Percentiles rank a stretch among this genome's conserved stretches.
Evolutionary conservation across 2,797 vertebrate genomes (phyloP).

Genomic region (Nannoperca obscura): DNA sequence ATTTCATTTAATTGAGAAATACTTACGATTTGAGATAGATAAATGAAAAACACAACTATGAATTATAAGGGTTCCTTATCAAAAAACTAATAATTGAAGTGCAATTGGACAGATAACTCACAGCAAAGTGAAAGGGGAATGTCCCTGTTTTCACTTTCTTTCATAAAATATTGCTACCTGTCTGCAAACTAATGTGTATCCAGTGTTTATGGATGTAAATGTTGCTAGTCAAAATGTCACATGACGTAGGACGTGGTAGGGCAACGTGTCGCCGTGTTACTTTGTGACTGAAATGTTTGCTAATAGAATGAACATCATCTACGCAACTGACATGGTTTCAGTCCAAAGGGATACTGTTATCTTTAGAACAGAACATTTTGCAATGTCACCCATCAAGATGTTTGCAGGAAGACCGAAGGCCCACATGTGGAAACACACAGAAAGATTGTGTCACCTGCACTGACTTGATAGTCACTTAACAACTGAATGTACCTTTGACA

Average conservation of each 20-base stretch:
- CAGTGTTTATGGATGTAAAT: slow-evolving; percentile 13
- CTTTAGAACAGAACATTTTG: slow-evolving; percentile 12
- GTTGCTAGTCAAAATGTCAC: slow-evolving; percentile 1
- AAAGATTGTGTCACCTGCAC: background rate
- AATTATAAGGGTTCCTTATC: no score
- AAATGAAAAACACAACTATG: no score
- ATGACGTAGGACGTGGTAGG: slow-evolving; percentile 4
- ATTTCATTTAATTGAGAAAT: background rate
- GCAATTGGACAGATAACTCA: no score
- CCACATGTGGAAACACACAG: background rate
- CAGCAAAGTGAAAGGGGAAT: no score
- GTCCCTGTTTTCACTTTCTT: slow-evolving; percentile 1
- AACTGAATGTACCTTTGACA: slow-evolving; percentile 11
- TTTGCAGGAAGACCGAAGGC: background rate
- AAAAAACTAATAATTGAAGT: no score
- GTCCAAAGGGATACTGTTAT: slow-evolving; percentile 4
- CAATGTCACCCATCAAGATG: background rate
- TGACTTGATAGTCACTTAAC: background rate
- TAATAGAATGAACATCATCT: slow-evolving; percentile 12
- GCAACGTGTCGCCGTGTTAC: background rate
- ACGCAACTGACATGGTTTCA: background rate
- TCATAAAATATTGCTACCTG: background rate
- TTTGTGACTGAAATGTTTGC: slow-evolving; percentile 13
- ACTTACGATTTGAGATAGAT: background rate
- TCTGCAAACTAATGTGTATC: slow-evolving; percentile 11